Conservation (phyloP, 2,113 vertebrate species). For the zebrafish (Danio rerio) region GRCz12tu NC_133190.1:26354001-26354500, state of each 20-base stretch:
- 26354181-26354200: background rate
- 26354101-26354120: too few species aligned
- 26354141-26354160: background rate
- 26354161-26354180: background rate
- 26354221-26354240: background rate
- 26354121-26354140: background rate
- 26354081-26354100: background rate
- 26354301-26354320: background rate
- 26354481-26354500: background rate
- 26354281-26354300: background rate
- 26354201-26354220: background rate
- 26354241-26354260: background rate
- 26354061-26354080: background rate
- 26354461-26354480: conserved; percentile 28
- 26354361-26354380: background rate
- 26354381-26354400: conserved; percentile 34
- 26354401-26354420: conserved; percentile 21
- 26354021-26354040: background rate
- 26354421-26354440: conserved; percentile 37
- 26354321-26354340: background rate
- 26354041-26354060: background rate
- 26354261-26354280: background rate
- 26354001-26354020: background rate
- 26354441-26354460: background rate
- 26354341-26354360: background rate